phyloP scores from a whole-genome alignment of 2,888 invertebrate species.

The Elaeidobius kamerunicus region DNA sequence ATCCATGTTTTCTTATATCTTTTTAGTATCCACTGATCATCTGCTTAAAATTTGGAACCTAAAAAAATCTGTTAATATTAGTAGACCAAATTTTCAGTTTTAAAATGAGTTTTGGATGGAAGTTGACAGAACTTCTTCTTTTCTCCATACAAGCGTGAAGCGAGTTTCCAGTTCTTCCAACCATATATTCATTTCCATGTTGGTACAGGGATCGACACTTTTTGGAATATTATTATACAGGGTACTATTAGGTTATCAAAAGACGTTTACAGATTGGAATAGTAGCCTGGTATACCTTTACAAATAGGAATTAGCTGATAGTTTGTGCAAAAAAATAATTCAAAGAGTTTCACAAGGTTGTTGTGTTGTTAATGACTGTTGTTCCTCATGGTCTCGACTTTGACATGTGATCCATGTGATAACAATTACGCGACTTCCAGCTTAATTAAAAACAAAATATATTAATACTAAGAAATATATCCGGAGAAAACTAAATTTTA shows the following conservation, averaged over 20 bases:
- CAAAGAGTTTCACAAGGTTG: no score
- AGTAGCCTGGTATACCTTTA: no score
- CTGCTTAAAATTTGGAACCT: not conserved
- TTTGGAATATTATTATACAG: conserved; percentile 11
- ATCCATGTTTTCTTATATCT: not conserved
- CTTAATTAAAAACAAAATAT: no score
- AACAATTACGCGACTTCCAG: no score
- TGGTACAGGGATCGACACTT: conserved; percentile 17
- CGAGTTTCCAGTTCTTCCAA: conserved; percentile 5
- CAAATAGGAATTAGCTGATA: no score
- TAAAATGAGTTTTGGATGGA: conserved; percentile 6
- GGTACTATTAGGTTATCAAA: conserved; percentile 1
- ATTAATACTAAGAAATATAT: no score
- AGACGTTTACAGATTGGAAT: conserved; percentile 23
- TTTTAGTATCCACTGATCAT: not conserved
- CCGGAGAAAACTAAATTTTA: no score
- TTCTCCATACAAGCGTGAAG: not conserved
- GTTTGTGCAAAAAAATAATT: no score
- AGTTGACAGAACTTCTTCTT: conserved; percentile 2
- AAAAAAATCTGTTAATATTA: conserved; percentile 1
- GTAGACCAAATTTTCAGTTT: not conserved
- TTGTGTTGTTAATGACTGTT: no score
- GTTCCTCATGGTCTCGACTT: no score
- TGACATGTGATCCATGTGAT: no score
- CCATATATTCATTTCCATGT: conserved; percentile 13